Evolutionary conservation across 1,140 invertebrate species (phyloP).

Genomic region (Bombyx mori): ASM3026992v2 NC_085131.1:1611001-1611500

Average conservation of each 20-base stretch:
- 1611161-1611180: constrained; percentile 5
- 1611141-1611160: constrained; percentile 3
- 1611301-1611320: constrained; percentile 40
- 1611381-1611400: no score
- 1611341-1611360: constrained; percentile 2
- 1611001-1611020: no score
- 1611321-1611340: constrained; percentile 31
- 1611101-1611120: neutral
- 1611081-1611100: no score
- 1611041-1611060: no score
- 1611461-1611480: no score
- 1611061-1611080: no score
- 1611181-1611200: constrained; percentile 29
- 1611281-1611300: constrained; percentile 64
- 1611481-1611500: no score
- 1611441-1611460: no score
- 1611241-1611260: constrained; percentile 37
- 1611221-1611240: constrained; percentile 38
- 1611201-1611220: constrained; percentile 63
- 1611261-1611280: constrained; percentile 41
- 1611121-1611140: constrained; percentile 2
- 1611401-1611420: no score
- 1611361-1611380: neutral
- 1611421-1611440: no score
- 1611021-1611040: no score